Evolutionary conservation across 2,113 vertebrate genomes (phyloP), one percentile per base, ranked within the genome.

Genomic region (Tachycineta bicolor): DNA sequence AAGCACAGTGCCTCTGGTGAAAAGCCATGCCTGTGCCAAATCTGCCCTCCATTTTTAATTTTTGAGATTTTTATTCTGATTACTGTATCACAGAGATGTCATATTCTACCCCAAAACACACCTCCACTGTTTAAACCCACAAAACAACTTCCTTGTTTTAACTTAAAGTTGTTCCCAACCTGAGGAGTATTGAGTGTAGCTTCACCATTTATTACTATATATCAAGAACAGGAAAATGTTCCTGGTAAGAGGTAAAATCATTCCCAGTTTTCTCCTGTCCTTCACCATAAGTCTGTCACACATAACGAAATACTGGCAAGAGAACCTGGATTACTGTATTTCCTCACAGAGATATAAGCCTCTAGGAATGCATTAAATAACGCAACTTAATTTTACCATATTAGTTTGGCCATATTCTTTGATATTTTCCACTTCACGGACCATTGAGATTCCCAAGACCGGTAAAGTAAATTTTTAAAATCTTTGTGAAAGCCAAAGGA

Each of bases 391-490:
- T 93, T 94, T 93, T 91, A 94, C 74, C 37, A 62, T 41, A 41
- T 28, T 41, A 62, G 7, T 41, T 62, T 88, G 56, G 47, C 64
- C 3, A 0, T 79, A 85, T 53, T 85, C 84, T 90, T 89, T 55
- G 67, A 37, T 85, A 94, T 85, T 96, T 96, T 96, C 70, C 55
- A 70, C 78, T 94, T 80, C 43, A 74, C 81, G 59, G 70, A 90
- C 39, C 63, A 69, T 80, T 44, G 31, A 28, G 70, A 74, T 93
- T 93, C 59, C 53, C 55, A 93, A 55, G 76, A 77, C 67, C 90
- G 52, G 84, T 29, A 76, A 87, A 92, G 58, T 24, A 81, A 41
- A 43, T 85, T 93, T 92, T 92, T 70, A 9, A 14, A 93, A 85
- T 89, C 63, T 90, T 76, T 7, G 4, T 76, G 84, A 90, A 80